Conservation (phyloP, 2,113 vertebrate genomes). For the Tupaia tana region DNA sequence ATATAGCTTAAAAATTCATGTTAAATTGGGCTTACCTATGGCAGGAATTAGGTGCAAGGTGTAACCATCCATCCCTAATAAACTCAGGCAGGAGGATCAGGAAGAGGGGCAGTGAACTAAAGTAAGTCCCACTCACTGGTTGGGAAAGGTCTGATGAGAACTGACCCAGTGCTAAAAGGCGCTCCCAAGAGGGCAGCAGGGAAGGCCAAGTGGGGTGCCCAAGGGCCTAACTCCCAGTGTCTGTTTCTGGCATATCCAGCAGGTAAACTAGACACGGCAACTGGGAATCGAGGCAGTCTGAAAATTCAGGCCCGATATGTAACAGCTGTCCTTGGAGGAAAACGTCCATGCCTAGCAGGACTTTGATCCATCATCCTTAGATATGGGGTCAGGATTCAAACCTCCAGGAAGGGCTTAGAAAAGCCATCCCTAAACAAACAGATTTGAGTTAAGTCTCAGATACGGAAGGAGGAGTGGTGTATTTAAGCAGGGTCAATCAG, state of each 20-base stretch:
- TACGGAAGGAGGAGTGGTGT: neutral
- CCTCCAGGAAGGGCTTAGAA: neutral
- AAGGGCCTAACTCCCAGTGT: neutral
- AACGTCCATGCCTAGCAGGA: neutral
- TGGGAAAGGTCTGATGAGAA: neutral
- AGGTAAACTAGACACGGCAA: neutral
- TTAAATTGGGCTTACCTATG: neutral
- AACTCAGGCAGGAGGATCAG: neutral
- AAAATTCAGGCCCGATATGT: neutral
- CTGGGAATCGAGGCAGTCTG: neutral
- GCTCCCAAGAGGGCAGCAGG: neutral
- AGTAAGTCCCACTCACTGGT: neutral
- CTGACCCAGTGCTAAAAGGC: neutral
- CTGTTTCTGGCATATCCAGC: neutral
- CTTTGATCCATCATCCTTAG: neutral
- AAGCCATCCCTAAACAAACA: neutral
- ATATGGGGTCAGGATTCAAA: neutral
- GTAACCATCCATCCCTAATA: neutral
- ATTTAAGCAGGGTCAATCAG: neutral
- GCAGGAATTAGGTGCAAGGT: neutral
- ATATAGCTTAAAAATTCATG: neutral
- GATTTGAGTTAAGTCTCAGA: neutral
- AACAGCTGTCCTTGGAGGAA: neutral
- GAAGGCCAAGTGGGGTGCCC: neutral
- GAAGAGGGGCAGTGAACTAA: neutral